Percentiles rank a stretch among this genome's conserved stretches.
Evolutionary conservation across 2,113 vertebrate species (phyloP).

Genomic region (Oreochromis tanganicae): DNA sequence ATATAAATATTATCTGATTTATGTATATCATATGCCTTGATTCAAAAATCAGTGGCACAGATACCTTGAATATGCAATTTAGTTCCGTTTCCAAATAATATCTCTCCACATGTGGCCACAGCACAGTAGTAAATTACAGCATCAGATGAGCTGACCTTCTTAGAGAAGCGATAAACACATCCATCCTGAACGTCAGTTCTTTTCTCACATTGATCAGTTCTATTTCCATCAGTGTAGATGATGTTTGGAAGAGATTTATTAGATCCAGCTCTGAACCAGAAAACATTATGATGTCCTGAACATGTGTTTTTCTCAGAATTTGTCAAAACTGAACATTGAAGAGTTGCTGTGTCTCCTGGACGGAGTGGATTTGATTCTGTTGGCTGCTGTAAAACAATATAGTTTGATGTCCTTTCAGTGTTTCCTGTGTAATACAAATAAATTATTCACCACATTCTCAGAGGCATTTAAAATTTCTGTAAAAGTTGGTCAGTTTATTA

Average conservation of each 20-base stretch:
- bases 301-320: not conserved
- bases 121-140: conserved; percentile 13
- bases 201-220: not conserved
- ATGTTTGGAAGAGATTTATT: not conserved
- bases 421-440: not conserved
- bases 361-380: not conserved
- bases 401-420: not conserved
- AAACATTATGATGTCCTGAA: not conserved
- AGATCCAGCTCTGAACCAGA: conserved; percentile 24
- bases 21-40: too few species aligned
- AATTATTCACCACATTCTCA: too few species aligned
- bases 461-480: rapidly evolving
- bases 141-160: not conserved
- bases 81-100: not conserved
- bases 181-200: too few species aligned
- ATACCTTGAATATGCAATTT: rapidly evolving
- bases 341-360: conserved; percentile 1
- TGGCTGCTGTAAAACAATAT: not conserved
- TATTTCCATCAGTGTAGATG: not conserved
- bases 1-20: not conserved
- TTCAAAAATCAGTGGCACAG: rapidly evolving
- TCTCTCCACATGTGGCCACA: conserved; percentile 24
- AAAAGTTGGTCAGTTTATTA: not conserved
- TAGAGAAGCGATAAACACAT: not conserved
- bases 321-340: conserved; percentile 20